Evolutionary conservation across 2,888 invertebrate species (phyloP).

Genomic region (Escarpia spicata): DNA sequence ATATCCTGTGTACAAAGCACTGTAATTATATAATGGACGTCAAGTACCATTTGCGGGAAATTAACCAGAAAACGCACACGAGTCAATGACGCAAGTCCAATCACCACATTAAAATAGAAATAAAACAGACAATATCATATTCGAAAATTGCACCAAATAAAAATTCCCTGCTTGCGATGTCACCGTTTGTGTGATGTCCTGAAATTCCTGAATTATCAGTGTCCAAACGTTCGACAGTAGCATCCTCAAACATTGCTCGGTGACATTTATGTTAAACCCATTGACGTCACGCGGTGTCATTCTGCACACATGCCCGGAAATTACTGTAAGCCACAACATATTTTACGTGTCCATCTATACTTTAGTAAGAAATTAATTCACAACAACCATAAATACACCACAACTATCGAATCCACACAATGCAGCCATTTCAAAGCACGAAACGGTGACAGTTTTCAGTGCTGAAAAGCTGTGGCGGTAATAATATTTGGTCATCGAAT

Average conservation of each 20-base stretch:
- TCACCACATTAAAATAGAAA: background rate
- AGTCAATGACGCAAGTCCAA: background rate
- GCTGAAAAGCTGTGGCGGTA: background rate
- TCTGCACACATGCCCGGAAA: background rate
- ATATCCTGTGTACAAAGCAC: background rate
- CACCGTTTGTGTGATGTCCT: background rate
- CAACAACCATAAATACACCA: background rate
- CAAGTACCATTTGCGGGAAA: background rate
- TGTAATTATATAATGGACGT: background rate
- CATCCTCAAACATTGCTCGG: background rate
- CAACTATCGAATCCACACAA: background rate
- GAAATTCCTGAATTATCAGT: background rate
- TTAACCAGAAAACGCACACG: background rate
- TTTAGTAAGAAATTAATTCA: background rate
- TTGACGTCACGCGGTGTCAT: background rate
- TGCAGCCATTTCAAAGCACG: background rate
- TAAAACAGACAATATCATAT: background rate
- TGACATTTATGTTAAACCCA: background rate
- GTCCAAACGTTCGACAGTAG: background rate
- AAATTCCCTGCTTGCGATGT: background rate
- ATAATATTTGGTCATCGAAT: conserved; percentile 9
- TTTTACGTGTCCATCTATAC: no score
- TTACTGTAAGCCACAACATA: background rate
- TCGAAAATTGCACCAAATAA: background rate
- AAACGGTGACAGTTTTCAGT: background rate